phyloP scores from a whole-genome alignment of 2,888 invertebrate genomes.

The Marronus borbonicus region DNA sequence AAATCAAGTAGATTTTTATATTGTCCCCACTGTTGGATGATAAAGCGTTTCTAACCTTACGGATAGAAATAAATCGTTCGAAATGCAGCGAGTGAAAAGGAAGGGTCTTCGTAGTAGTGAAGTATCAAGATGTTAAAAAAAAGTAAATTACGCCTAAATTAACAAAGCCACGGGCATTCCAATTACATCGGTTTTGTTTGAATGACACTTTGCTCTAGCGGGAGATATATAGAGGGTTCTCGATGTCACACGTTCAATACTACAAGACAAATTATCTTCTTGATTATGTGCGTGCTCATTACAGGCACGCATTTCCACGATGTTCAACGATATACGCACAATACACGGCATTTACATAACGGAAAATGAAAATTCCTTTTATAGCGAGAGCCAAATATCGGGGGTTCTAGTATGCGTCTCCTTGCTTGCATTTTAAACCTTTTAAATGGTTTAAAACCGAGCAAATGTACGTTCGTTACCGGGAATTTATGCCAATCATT shows the following conservation, averaged over 20 bases:
- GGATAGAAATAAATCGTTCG: conserved; percentile 59
- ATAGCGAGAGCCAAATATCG: conserved; percentile 39
- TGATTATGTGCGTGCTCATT: conserved; percentile 53
- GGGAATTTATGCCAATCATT: conserved; percentile 71
- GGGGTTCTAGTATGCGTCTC: not conserved
- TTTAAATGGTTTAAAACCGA: conserved; percentile 10
- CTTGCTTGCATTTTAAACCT: conserved; percentile 1
- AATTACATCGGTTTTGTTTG: conserved; percentile 55
- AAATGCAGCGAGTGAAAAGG: conserved; percentile 52
- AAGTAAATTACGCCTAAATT: conserved; percentile 5
- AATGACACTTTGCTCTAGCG: conserved; percentile 63
- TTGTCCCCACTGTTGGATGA: conserved; percentile 54
- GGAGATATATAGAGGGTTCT: conserved; percentile 51
- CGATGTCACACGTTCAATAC: conserved; percentile 58
- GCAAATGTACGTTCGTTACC: conserved; percentile 67
- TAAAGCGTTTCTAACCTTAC: conserved; percentile 54
- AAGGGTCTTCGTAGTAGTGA: conserved; percentile 28
- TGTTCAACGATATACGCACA: conserved; percentile 45
- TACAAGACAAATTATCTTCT: conserved; percentile 63
- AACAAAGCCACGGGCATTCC: conserved; percentile 54
- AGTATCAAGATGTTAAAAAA: conserved; percentile 2
- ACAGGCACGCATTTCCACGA: conserved; percentile 56
- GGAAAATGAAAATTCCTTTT: conserved; percentile 60
- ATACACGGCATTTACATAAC: conserved; percentile 57
- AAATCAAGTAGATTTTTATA: conserved; percentile 57